phyloP scores from a whole-genome alignment of 2,888 invertebrate species.

The Agriopis aurantiaria region DNA sequence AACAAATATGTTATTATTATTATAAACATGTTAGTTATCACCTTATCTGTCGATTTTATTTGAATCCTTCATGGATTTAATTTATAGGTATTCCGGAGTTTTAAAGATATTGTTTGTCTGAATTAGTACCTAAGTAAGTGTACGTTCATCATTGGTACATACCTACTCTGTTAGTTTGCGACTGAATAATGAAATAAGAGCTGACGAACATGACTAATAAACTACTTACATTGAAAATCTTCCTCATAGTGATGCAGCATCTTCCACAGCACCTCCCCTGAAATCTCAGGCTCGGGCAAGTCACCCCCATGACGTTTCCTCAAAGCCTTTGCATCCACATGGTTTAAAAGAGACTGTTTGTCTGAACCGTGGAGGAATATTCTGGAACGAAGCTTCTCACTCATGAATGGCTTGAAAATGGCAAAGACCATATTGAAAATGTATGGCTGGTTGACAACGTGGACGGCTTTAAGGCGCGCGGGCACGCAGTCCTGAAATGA shows the following conservation, averaged over 20 bases:
- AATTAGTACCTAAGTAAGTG: too few relatives aligned
- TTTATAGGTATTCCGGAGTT: too few relatives aligned
- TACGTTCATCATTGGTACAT: too few relatives aligned
- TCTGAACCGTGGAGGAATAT: constrained; percentile 92
- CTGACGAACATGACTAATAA: not conserved
- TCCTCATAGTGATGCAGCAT: constrained; percentile 89
- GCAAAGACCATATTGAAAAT: constrained; percentile 95
- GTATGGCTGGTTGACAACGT: constrained; percentile 95
- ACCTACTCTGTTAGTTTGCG: too few relatives aligned
- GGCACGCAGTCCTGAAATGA: constrained; percentile 92
- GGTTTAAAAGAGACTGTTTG: constrained; percentile 85
- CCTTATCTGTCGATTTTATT: too few relatives aligned
- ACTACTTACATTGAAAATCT: constrained; percentile 88
- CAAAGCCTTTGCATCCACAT: constrained; percentile 86
- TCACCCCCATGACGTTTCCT: constrained; percentile 89
- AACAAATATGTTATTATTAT: too few relatives aligned
- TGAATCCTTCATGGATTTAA: too few relatives aligned
- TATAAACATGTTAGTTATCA: too few relatives aligned
- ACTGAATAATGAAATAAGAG: too few relatives aligned
- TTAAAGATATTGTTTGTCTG: too few relatives aligned
- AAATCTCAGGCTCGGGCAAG: constrained; percentile 87
- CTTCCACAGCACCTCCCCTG: constrained; percentile 88
- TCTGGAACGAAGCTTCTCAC: constrained; percentile 93
- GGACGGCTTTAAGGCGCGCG: constrained; percentile 93
- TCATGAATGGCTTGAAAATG: constrained; percentile 95